phyloP scores from a whole-genome alignment of 2,797 vertebrate species.

The Fundulus diaphanus region DNA sequence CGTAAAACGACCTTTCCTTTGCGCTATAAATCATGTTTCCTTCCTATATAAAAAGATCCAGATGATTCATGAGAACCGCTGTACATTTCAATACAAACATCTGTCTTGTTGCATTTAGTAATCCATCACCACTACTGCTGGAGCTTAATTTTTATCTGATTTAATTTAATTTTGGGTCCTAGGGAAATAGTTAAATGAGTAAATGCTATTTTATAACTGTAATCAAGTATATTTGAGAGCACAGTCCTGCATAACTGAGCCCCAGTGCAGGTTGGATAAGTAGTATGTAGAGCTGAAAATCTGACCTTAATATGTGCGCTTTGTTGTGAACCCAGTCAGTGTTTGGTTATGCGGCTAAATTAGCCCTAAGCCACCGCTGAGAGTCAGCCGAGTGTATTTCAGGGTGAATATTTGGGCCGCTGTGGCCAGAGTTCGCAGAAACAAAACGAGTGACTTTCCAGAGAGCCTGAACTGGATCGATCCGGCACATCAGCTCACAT shows the following conservation, averaged over 20 bases:
- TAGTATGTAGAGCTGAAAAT: constrained; percentile 16
- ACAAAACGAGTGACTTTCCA: too few relatives aligned
- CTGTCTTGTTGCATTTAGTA: too few relatives aligned
- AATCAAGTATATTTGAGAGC: too few relatives aligned
- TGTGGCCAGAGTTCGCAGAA: not conserved
- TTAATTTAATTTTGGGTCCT: not conserved
- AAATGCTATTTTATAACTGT: not conserved
- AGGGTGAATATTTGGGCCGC: not conserved
- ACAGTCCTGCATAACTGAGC: not conserved
- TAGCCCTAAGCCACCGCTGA: constrained; percentile 12
- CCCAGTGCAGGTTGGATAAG: constrained; percentile 2
- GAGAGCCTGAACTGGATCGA: not conserved
- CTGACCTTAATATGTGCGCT: constrained; percentile 33
- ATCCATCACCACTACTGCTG: too few relatives aligned
- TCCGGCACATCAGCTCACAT: not conserved
- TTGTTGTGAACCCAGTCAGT: not conserved
- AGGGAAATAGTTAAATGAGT: too few relatives aligned
- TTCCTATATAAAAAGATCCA: too few relatives aligned
- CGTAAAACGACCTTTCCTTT: too few relatives aligned
- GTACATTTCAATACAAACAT: too few relatives aligned
- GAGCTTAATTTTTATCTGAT: not conserved
- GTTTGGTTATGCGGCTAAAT: constrained; percentile 8
- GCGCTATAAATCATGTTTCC: too few relatives aligned
- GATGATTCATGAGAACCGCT: too few relatives aligned
- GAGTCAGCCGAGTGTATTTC: not conserved